Evolutionary conservation across 2,888 invertebrate species (phyloP).

Genomic region (Drosophila putrida): DNA sequence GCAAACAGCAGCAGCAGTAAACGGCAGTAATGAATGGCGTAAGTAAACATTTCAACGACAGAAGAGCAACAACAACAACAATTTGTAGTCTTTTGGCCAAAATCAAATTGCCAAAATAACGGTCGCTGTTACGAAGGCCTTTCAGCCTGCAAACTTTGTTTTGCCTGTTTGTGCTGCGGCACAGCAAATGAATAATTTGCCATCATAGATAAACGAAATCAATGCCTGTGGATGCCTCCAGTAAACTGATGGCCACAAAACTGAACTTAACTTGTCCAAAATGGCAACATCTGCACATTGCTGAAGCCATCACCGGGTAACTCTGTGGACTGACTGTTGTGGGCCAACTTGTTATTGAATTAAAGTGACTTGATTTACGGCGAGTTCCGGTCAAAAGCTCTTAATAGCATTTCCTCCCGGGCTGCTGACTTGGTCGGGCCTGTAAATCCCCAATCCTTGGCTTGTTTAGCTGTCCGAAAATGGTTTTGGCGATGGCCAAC

Average conservation of each 20-base stretch:
- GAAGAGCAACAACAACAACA: slow-evolving; percentile 22
- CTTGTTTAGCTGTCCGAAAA: slow-evolving; percentile 23
- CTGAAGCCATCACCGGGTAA: slow-evolving; percentile 9
- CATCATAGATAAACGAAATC: slow-evolving; percentile 76
- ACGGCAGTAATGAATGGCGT: slow-evolving; percentile 37
- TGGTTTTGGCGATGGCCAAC: slow-evolving; percentile 33
- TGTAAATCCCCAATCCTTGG: slow-evolving; percentile 6
- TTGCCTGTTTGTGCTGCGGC: slow-evolving; percentile 25
- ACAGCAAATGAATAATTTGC: slow-evolving; percentile 73
- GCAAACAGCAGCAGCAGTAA: slow-evolving; percentile 22
- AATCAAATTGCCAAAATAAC: slow-evolving; percentile 72
- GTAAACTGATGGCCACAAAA: slow-evolving; percentile 36
- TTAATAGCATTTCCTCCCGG: slow-evolving; percentile 56
- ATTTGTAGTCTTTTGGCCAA: slow-evolving; percentile 37
- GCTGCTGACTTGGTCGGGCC: neutral
- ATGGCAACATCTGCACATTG: slow-evolving; percentile 72
- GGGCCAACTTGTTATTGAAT: slow-evolving; percentile 73
- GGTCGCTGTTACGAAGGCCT: slow-evolving; percentile 19
- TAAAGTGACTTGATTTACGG: slow-evolving; percentile 79
- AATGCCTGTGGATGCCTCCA: slow-evolving; percentile 50
- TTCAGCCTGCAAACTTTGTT: slow-evolving; percentile 28
- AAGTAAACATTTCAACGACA: slow-evolving; percentile 55
- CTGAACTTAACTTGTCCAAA: slow-evolving; percentile 46
- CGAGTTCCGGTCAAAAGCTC: slow-evolving; percentile 69
- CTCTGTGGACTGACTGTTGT: slow-evolving; percentile 19